Base-by-base conservation (phyloP, 2,113 vertebrate genomes). In the Odontesthes bonariensis region DNA sequence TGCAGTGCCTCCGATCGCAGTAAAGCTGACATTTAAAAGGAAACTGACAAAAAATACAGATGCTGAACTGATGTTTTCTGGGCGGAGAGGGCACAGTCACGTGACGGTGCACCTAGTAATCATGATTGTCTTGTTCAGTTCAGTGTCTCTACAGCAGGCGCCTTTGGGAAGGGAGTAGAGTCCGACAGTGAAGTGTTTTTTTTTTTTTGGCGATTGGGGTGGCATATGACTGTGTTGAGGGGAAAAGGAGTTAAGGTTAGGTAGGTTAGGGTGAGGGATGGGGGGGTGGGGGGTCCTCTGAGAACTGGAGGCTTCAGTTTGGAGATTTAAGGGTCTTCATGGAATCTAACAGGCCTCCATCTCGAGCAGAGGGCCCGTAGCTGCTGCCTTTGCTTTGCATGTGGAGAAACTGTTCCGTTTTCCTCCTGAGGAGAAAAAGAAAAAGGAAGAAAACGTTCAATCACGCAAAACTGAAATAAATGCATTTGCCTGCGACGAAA, bases 311-410 rank as follows among this genome's bases (percentile, higher is more conserved):
- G 87, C 83, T 83, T 89, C 62, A 62, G 86, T 71, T 86, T 84
- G 79, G 88, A 81, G 75, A 73, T 87, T 84, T 89, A 91, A 93
- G 89, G 89, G 93, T 90, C 88, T 90, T 88, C 73, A 69, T 88
- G 86, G 87, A 84, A 89, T 89, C 96, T 96, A 99, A 92, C 97
- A 98, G 95, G 98, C 97, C 96, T 98, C 97, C 98, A 98, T 98
- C 95, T 99, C 97, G 83, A 98, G 95, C 92, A 98, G 96, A 91
- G 97, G 96, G 92, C 96, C 97, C 77, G 96, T 94, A 94, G 96
- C 94, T 86, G 96, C 96, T 88, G 97, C 94, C 96, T 98, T 98
- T 83, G 96, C 94, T 96, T 98, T 98, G 95, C 97, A 98, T 65
- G 96, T 96, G 84, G 97, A 96, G 95, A 98, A 98, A 78, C 94